Evolutionary conservation across 2,888 invertebrate species (phyloP), one percentile per base, ranked within the genome.

Genomic region (Pardosa pseudoannulata): DNA sequence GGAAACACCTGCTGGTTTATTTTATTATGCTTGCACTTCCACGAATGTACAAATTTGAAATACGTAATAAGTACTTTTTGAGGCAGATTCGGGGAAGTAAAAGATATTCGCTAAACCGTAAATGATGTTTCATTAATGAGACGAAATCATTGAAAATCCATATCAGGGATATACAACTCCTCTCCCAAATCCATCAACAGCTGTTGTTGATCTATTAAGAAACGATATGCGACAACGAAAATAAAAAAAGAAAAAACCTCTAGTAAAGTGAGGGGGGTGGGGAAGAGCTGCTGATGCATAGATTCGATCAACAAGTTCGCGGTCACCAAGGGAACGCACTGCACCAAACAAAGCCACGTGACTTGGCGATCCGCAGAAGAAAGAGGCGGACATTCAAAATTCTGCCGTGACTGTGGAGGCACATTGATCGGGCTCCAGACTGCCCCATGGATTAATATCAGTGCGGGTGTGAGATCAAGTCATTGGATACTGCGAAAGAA

Each of bases 231-330:
- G n/a, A n/a, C n/a, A n/a, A n/a, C n/a, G n/a, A n/a, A n/a, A n/a
- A n/a, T n/a, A n/a, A n/a, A n/a, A n/a, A n/a, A n/a, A n/a, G n/a
- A n/a, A n/a, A n/a, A n/a, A n/a, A 23, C 23, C 28, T 11, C 62
- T 11, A 62, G 62, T n/a, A 62, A 62, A 23, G 23, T 23, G 23
- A 23, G 9, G 19, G 67, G 9, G 67, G 16, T 11, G 67, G 32
- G 67, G 32, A 3, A 32, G 16, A 32, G 67, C 6, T 1, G 67
- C 19, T n/a, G n/a, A n/a, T n/a, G n/a, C n/a, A n/a, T n/a, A 27
- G 23, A 72, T 83, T 83, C 82, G 82, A 83, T 83, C 82, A 83
- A 83, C 82, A 83, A 83, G 82, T 83, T 72, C 76, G 50, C 64
- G 76, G 76, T 83, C 76, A 71, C 82, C 76, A 31, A 65, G 82